A percentile compares a stretch with the other conserved stretches of the same genome.
Evolutionary conservation across 1,140 invertebrate genomes (phyloP).

Genomic region (Euwallacea similis): DNA sequence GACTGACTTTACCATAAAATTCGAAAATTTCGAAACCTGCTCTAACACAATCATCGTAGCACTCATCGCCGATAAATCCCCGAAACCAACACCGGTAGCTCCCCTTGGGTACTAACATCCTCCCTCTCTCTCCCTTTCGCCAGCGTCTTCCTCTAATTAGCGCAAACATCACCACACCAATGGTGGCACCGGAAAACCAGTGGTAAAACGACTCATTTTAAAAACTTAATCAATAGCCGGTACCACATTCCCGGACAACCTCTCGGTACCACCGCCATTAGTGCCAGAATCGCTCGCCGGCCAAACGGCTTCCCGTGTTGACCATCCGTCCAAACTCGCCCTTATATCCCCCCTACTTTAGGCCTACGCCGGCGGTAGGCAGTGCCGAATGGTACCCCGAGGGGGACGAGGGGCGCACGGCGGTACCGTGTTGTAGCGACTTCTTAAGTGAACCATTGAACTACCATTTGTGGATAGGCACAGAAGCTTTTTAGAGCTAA

Average conservation of each 20-base stretch:
- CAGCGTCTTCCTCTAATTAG: slow-evolving; percentile 34
- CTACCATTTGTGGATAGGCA: slow-evolving; percentile 38
- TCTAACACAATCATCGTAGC: too few relatives aligned
- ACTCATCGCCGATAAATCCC: too few relatives aligned
- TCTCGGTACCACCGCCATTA: slow-evolving; percentile 8
- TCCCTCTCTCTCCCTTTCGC: slow-evolving; percentile 14
- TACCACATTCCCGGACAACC: slow-evolving; percentile 22
- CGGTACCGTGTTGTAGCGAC: slow-evolving; percentile 34
- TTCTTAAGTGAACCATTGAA: slow-evolving; percentile 39
- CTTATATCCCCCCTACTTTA: slow-evolving; percentile 10
- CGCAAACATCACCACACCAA: slow-evolving; percentile 37
- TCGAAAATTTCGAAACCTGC: too few relatives aligned
- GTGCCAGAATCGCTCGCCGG: slow-evolving; percentile 16
- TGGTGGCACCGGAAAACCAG: slow-evolving; percentile 33
- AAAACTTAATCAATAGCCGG: slow-evolving; percentile 38
- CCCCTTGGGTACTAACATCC: slow-evolving; percentile 4
- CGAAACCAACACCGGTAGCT: neutral
- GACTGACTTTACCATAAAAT: too few relatives aligned
- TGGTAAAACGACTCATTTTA: slow-evolving; percentile 40
- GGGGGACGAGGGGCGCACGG: slow-evolving; percentile 16
- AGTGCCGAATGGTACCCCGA: slow-evolving; percentile 16
- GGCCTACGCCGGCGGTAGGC: slow-evolving; percentile 27
- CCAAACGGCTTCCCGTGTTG: slow-evolving; percentile 34
- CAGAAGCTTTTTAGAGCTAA: slow-evolving; percentile 36
- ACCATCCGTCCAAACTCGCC: slow-evolving; percentile 15